Conservation (phyloP, 2,888 invertebrate genomes). For the Ametastegia equiseti region DNA sequence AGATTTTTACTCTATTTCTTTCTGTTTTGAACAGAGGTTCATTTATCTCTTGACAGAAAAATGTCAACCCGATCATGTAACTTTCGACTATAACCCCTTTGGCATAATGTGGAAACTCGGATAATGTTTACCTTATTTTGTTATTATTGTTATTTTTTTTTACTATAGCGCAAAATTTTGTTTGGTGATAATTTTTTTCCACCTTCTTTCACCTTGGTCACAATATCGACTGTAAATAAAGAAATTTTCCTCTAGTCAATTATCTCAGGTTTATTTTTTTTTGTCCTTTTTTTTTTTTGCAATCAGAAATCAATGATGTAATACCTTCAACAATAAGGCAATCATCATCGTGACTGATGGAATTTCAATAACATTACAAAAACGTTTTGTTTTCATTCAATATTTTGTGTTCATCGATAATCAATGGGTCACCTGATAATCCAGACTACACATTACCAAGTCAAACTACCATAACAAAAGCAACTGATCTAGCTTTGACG, state of each 20-base stretch:
- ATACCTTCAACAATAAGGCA: not conserved
- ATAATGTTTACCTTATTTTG: not conserved
- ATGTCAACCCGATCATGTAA: constrained; percentile 12
- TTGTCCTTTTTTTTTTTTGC: constrained; percentile 22
- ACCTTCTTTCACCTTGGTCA: not conserved
- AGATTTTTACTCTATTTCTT: no score
- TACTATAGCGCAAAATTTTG: no score
- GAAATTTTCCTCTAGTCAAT: not conserved
- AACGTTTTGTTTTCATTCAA: constrained; percentile 35
- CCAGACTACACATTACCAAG: not conserved
- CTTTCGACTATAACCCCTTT: not conserved
- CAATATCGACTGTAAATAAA: not conserved
- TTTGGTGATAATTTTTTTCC: not conserved
- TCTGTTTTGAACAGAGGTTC: no score
- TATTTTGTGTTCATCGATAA: not conserved
- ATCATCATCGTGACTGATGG: not conserved
- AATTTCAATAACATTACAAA: constrained; percentile 11
- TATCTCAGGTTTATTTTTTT: constrained; percentile 20
- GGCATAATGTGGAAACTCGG: not conserved
- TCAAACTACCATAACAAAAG: not conserved
- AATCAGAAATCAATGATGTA: constrained; percentile 38
- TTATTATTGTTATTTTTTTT: no score
- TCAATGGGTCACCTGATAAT: not conserved
- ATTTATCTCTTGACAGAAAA: not conserved
- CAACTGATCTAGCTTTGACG: not conserved